Evolutionary conservation across 2,888 invertebrate species (phyloP).

Genomic region (Julus scandinavius): DNA sequence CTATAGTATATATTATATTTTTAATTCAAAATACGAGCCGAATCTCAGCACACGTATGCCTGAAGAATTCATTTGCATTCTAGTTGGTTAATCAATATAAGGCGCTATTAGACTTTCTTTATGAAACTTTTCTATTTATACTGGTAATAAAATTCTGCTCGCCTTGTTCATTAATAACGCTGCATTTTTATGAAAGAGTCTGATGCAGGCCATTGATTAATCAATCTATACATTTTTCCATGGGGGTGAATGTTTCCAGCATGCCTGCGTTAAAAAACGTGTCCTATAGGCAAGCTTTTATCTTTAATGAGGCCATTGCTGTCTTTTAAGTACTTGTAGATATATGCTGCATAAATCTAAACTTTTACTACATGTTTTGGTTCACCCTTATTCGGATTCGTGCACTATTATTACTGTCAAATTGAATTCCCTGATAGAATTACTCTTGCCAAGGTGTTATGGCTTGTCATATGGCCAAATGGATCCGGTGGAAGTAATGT

Average conservation of each 20-base stretch:
- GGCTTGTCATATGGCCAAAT: constrained; percentile 8
- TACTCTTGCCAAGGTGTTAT: constrained; percentile 40
- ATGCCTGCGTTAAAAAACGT: constrained; percentile 20
- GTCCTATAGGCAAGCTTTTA: constrained; percentile 31
- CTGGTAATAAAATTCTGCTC: constrained; percentile 37
- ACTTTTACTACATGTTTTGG: constrained; percentile 45
- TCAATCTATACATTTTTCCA: not conserved
- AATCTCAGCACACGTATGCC: constrained; percentile 2
- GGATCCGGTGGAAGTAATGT: constrained; percentile 40
- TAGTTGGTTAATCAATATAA: constrained; percentile 44
- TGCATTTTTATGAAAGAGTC: constrained; percentile 40
- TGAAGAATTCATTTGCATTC: constrained; percentile 23
- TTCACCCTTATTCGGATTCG: constrained; percentile 37
- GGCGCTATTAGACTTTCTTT: constrained; percentile 38
- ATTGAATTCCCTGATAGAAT: constrained; percentile 43
- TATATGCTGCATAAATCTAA: constrained; percentile 45
- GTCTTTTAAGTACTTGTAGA: constrained; percentile 43
- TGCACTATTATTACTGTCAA: constrained; percentile 37
- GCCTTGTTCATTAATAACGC: constrained; percentile 39
- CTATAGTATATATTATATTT: not conserved
- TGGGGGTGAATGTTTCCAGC: constrained; percentile 31
- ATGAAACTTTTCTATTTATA: constrained; percentile 45
- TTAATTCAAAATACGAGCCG: not conserved
- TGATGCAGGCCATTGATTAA: constrained; percentile 43
- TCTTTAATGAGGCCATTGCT: constrained; percentile 46